Evolutionary conservation across 2,888 invertebrate genomes (phyloP), one percentile per base, ranked within the genome.

Genomic region (Xanthia icteritia): DNA sequence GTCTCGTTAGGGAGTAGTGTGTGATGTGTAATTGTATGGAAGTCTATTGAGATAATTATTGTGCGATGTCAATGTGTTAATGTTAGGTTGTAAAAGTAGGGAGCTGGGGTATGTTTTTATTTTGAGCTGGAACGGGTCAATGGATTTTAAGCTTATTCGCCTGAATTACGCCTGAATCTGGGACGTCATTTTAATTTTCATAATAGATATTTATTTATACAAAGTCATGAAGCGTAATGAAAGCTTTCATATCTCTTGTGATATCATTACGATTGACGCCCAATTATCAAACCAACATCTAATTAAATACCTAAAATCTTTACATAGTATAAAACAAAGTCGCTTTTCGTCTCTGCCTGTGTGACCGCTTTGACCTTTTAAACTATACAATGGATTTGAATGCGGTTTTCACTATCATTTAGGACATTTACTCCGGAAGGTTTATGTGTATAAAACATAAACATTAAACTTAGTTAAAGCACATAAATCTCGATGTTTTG

Each of bases 1-100:
- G 54, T 17, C 67, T 86, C 78, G 76, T 84, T 84, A 84, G 82
- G 73, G 78, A 72, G 65, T 74, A 73, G 84, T 84, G 85, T 84
- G 75, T 73, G 61, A 65, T 75, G 73, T 58, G 76, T 78, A 84
- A 84, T 84, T 81, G 81, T 60, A 45, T 61, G 73, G 84, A 84
- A 70, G n/a, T 36, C 58, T 70, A 70, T 70, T 54, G 54, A 63
- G 36, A 42, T 65, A 72, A 80, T 83, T 73, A 73, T 69, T 45
- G 27, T 20, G 36, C 6, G 51, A 60, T 72, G 27, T 51, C 67
- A 56, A 66, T 66, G 51, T 58, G 13, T 13, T 66, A 39, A 61
- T 79, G 23, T 39, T 45, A 56, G 64, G 31, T 69, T 23, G 36
- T 27, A 2, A 13, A 42, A 4, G 2, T 9, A 15, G 51, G 36